Percentiles rank a stretch among this genome's conserved stretches.
phyloP scores from a whole-genome alignment of 2,888 invertebrate species.

The Caenorhabditis macrosperma region DNA sequence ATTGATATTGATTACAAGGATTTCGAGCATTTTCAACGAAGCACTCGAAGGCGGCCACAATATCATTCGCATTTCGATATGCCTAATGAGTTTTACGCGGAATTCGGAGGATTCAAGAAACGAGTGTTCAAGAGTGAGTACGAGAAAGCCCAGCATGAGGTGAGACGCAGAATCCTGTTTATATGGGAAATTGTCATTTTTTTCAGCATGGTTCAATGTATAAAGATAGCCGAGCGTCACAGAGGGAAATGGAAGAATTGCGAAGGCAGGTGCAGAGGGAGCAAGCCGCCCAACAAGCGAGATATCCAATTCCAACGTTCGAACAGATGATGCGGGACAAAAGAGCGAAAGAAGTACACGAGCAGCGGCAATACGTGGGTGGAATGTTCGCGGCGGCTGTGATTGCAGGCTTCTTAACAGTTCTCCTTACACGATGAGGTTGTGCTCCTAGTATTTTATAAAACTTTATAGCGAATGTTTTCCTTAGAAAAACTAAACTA shows the following conservation, averaged over 20 bases:
- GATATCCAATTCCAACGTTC: slow-evolving; percentile 75
- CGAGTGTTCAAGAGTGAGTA: slow-evolving; percentile 66
- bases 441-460: not conserved
- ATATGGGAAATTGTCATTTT: not conserved
- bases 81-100: slow-evolving; percentile 73
- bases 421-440: slow-evolving; percentile 35
- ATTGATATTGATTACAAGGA: slow-evolving; percentile 78
- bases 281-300: slow-evolving; percentile 62
- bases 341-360: slow-evolving; percentile 59
- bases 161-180: not conserved
- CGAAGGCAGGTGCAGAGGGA: slow-evolving; percentile 70
- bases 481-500: not conserved
- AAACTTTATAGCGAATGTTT: no score
- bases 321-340: slow-evolving; percentile 72
- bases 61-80: slow-evolving; percentile 71
- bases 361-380: slow-evolving; percentile 61
- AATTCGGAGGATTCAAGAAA: slow-evolving; percentile 65
- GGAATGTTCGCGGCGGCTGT: slow-evolving; percentile 60
- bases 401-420: slow-evolving; percentile 49
- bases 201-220: slow-evolving; percentile 59
- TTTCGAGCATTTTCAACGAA: slow-evolving; percentile 77
- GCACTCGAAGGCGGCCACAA: slow-evolving; percentile 62
- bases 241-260: slow-evolving; percentile 73
- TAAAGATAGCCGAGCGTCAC: slow-evolving; percentile 71
- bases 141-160: slow-evolving; percentile 65